Evolutionary conservation across 1,140 invertebrate genomes (phyloP).

Genomic region (Drosophila quadrilineata): DNA sequence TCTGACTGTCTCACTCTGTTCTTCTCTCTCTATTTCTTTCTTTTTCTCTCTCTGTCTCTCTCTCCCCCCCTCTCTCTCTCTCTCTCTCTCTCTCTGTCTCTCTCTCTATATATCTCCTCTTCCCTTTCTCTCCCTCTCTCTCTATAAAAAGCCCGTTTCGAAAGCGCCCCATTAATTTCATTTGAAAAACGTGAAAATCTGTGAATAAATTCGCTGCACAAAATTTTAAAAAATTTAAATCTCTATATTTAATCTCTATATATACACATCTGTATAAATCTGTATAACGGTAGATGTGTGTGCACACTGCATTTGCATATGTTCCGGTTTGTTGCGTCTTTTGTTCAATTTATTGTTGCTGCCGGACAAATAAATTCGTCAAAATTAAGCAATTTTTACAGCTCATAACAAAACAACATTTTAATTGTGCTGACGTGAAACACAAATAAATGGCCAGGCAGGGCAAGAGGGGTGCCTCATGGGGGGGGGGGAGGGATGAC

Average conservation of each 20-base stretch:
- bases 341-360: slow-evolving; percentile 25
- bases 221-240: not conserved
- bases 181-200: slow-evolving; percentile 30
- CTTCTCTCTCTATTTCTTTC: too few species aligned
- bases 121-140: not conserved
- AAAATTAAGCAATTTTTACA: slow-evolving; percentile 74
- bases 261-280: not conserved
- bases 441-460: not conserved
- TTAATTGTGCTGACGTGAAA: slow-evolving; percentile 60
- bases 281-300: not conserved
- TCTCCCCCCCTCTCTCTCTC: too few species aligned
- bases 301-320: slow-evolving; percentile 21
- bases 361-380: slow-evolving; percentile 63
- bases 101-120: too few species aligned
- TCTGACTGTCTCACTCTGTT: too few species aligned
- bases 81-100: not conserved
- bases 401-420: slow-evolving; percentile 68
- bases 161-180: slow-evolving; percentile 29
- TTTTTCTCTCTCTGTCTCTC: too few species aligned
- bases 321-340: slow-evolving; percentile 20
- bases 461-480: not conserved
- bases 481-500: not conserved
- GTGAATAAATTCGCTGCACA: not conserved
- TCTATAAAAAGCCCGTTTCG: not conserved
- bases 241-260: too few species aligned